Evolutionary conservation across 1,140 invertebrate genomes (phyloP).

Genomic region (Drosophila orena): DNA sequence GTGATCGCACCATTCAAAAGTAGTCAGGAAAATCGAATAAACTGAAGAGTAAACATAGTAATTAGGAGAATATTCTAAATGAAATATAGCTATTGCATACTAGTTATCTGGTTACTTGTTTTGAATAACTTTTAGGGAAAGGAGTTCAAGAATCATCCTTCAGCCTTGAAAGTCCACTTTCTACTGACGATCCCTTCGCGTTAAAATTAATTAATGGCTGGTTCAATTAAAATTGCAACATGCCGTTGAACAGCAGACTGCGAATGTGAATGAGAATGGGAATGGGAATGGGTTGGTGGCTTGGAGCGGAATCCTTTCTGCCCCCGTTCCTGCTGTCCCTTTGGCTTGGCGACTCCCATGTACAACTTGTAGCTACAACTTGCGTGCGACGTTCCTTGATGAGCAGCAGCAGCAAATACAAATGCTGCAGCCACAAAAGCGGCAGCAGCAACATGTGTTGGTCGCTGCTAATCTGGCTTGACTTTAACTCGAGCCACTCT

Average conservation of each 20-base stretch:
- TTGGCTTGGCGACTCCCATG: slow-evolving; percentile 44
- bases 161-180: not conserved
- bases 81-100: not conserved
- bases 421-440: slow-evolving; percentile 6
- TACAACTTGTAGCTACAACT: slow-evolving; percentile 77
- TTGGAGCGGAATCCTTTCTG: slow-evolving; percentile 17
- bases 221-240: slow-evolving; percentile 82
- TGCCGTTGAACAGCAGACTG: slow-evolving; percentile 65
- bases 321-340: slow-evolving; percentile 33
- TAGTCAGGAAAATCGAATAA: not conserved
- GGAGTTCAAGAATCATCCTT: not conserved
- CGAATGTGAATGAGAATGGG: not conserved
- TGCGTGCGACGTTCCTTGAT: slow-evolving; percentile 75
- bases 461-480: slow-evolving; percentile 67
- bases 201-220: slow-evolving; percentile 79
- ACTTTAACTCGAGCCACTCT: slow-evolving; percentile 29
- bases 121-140: too few relatives aligned
- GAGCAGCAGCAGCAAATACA: slow-evolving; percentile 38
- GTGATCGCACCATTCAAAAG: not conserved
- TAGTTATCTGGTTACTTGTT: too few relatives aligned
- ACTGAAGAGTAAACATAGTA: too few relatives aligned
- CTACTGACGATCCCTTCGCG: slow-evolving; percentile 15
- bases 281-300: slow-evolving; percentile 7
- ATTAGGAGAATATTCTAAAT: too few relatives aligned
- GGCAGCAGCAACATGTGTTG: slow-evolving; percentile 66